phyloP scores from a whole-genome alignment of 2,888 invertebrate species.

The Ichneumoninae sp. region DNA sequence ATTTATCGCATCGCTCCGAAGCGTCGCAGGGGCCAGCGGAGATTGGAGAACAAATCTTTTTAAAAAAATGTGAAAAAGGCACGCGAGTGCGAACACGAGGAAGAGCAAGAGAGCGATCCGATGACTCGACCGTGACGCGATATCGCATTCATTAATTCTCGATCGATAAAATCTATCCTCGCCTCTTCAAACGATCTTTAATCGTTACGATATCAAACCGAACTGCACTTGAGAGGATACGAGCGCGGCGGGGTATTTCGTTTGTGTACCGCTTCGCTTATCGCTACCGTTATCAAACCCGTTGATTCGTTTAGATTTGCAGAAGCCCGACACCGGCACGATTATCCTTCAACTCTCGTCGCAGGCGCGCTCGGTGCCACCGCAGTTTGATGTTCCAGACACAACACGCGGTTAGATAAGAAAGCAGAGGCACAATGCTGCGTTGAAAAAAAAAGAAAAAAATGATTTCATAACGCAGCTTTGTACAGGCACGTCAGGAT shows the following conservation, averaged over 20 bases:
- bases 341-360: background rate
- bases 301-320: slow-evolving; percentile 27
- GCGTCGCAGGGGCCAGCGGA: background rate
- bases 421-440: background rate
- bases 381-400: slow-evolving; percentile 41
- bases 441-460: slow-evolving; percentile 10
- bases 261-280: background rate
- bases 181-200: slow-evolving; percentile 26
- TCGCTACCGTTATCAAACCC: slow-evolving; percentile 25
- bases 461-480: slow-evolving; percentile 1
- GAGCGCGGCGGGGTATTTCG: background rate
- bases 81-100: background rate
- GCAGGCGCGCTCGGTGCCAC: background rate
- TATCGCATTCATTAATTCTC: slow-evolving; percentile 44
- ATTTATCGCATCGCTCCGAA: slow-evolving; percentile 1
- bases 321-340: slow-evolving; percentile 33
- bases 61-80: background rate
- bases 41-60: background rate
- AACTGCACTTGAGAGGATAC: background rate
- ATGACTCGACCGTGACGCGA: slow-evolving; percentile 26
- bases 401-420: slow-evolving; percentile 46
- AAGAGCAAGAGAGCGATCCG: slow-evolving; percentile 9
- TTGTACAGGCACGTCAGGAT: slow-evolving; percentile 21
- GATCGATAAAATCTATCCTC: slow-evolving; percentile 59
- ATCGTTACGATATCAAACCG: slow-evolving; percentile 6